These are phyloP conservation scores for Habrosyne pyritoides DNA, from an alignment of 2,888 invertebrate genomes.

Conservation along the genomic window DNA sequence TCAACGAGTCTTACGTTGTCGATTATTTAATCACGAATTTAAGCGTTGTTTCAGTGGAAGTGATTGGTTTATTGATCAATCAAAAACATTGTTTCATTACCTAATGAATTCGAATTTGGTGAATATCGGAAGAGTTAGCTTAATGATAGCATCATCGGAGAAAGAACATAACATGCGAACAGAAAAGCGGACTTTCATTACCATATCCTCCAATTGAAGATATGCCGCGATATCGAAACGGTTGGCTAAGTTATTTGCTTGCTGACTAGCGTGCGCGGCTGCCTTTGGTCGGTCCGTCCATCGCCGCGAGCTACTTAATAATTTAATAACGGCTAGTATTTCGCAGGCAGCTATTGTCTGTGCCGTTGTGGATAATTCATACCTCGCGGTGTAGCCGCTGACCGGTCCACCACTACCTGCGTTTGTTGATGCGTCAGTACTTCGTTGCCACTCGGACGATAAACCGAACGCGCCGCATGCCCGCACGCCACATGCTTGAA, in stretches of 20 bases:
- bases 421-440: constrained; percentile 67
- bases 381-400: constrained; percentile 52
- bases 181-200: neutral
- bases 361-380: constrained; percentile 60
- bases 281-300: constrained; percentile 25
- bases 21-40: too few species aligned
- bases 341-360: constrained; percentile 51
- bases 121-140: neutral
- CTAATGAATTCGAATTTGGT: constrained; percentile 10
- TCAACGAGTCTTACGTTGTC: too few species aligned
- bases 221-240: constrained; percentile 17
- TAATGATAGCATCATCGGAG: too few species aligned
- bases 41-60: constrained; percentile 9
- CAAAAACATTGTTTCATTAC: constrained; percentile 14
- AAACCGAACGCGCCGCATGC: constrained; percentile 45
- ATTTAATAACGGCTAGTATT: constrained; percentile 67
- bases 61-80: constrained; percentile 20
- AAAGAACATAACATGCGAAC: neutral
- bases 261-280: constrained; percentile 8
- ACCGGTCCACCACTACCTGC: constrained; percentile 50
- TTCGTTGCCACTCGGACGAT: constrained; percentile 60
- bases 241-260: constrained; percentile 29
- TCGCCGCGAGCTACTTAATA: constrained; percentile 56
- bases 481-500: constrained; percentile 21
- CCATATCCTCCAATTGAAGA: neutral